A percentile compares a stretch with the other conserved stretches of the same genome.
Conservation (phyloP, 2,888 invertebrate genomes). For the Lottia gigantea region DNA sequence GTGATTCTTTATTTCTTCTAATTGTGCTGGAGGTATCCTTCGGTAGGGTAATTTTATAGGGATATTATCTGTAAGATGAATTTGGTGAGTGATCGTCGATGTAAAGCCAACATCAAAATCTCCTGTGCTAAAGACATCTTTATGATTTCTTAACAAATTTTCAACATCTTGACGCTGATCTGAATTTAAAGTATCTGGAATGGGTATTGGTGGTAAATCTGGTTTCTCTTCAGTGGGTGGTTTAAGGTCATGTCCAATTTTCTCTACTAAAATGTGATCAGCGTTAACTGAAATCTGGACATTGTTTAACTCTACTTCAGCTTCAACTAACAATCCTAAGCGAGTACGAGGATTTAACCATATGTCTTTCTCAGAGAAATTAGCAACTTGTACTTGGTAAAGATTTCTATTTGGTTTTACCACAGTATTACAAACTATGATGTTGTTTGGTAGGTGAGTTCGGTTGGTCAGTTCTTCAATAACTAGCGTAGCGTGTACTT, state of each 20-base stretch:
- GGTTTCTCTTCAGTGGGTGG: background rate
- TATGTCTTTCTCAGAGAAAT: background rate
- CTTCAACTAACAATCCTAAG: background rate
- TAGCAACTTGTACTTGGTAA: background rate
- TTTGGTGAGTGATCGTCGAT: conserved; percentile 15
- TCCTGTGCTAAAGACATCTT: conserved; percentile 13
- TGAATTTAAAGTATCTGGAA: background rate
- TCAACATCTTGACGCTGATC: background rate
- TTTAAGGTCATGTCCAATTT: background rate
- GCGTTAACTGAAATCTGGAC: background rate
- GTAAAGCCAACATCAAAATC: conserved; percentile 24
- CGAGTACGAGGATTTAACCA: background rate
- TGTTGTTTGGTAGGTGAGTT: background rate
- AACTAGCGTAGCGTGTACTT: background rate
- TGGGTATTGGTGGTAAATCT: background rate
- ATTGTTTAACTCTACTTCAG: background rate
- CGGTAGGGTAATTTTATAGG: conserved; percentile 15
- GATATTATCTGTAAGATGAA: conserved; percentile 15
- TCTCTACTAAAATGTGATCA: background rate
- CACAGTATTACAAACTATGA: background rate
- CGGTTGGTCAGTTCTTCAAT: background rate
- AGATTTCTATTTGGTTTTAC: background rate
- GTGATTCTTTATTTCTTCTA: conserved; percentile 19
- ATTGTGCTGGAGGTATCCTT: conserved; percentile 20
- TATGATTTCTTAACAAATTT: background rate